Conservation (phyloP, 2,113 vertebrate species). For the Siniperca chuatsi region DNA sequence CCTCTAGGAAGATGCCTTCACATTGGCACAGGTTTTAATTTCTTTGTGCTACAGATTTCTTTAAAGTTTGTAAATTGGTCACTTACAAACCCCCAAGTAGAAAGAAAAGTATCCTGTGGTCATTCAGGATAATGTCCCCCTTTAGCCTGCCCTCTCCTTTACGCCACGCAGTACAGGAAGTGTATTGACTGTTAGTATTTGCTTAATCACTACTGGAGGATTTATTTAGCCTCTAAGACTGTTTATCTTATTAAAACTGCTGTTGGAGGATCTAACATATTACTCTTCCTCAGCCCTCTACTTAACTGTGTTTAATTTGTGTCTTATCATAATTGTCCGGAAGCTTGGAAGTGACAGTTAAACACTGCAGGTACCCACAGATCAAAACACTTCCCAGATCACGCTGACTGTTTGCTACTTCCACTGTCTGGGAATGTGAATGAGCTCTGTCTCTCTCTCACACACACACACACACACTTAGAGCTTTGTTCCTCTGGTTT, state of each 20-base stretch:
- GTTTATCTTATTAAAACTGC: not conserved
- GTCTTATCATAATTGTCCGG: slow-evolving; percentile 49
- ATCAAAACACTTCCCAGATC: slow-evolving; percentile 62
- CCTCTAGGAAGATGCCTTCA: not conserved
- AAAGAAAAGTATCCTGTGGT: not conserved
- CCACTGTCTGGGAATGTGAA: slow-evolving; percentile 78
- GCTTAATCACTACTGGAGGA: not conserved
- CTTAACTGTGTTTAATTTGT: slow-evolving; percentile 39
- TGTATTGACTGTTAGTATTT: slow-evolving; percentile 2
- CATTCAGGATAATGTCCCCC: not conserved
- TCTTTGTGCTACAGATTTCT: not conserved
- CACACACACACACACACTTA: slow-evolving; percentile 42
- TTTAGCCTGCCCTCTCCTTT: not conserved
- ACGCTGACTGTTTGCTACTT: slow-evolving; percentile 55
- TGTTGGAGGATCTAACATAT: slow-evolving; percentile 20
- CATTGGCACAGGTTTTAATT: not conserved
- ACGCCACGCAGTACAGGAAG: not conserved
- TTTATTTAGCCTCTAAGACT: not conserved
- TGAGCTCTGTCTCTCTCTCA: slow-evolving; percentile 47
- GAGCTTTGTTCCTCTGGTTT: slow-evolving; percentile 48
- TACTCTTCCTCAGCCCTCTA: slow-evolving; percentile 3
- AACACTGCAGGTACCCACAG: slow-evolving; percentile 58
- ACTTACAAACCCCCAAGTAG: not conserved
- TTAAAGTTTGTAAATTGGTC: not conserved
- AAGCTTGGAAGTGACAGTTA: slow-evolving; percentile 67